Evolutionary conservation across 2,888 invertebrate species (phyloP), one percentile per base, ranked within the genome.

Genomic region (Tenthredo livida): DNA sequence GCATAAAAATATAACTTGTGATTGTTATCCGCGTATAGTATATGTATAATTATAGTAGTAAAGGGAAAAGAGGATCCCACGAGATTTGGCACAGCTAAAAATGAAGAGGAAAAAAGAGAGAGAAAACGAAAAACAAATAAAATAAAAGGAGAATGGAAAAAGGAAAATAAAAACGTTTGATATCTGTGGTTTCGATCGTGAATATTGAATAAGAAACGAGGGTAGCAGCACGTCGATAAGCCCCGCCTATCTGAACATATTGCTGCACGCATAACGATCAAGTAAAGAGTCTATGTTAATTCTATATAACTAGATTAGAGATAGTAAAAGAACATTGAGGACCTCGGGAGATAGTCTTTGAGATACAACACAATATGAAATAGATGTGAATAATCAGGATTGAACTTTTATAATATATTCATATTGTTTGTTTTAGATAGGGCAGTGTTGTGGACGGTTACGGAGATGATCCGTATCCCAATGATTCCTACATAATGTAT

Each of bases 361-460:
- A 37, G 47, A 61, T 33, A 70, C 67, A 83, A 65, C 15, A 70
- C 65, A 83, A 67, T 47, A 83, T 70, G 67, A 83, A 67, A 67
- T 29, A 67, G 67, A 67, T n/a, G 25, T 43, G 37, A 83, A 67
- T 83, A 83, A 85, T 87, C 86, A 87, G 84, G 86, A 87, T 87
- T 87, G 84, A 87, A 86, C 85, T 85, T 85, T 85, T 85, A 85
- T 85, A 85, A 85, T 85, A 85, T 85, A 85, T 82, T 85, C 85
- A 85, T 85, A 85, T 85, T 85, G 85, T 85, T 85, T 82, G 82
- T 77, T 47, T 75, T 90, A 90, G 89, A 90, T 89, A 92, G 92
- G 92, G 92, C 92, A 92, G 92, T 92, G 92, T 91, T 90, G 91
- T 92, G 92, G 92, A 92, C 92, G 92, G 92, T 91, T 92, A 92